A percentile compares a stretch with the other conserved stretches of the same genome.
Evolutionary conservation across 2,888 invertebrate genomes (phyloP).

Genomic region (Cantharis rustica): DNA sequence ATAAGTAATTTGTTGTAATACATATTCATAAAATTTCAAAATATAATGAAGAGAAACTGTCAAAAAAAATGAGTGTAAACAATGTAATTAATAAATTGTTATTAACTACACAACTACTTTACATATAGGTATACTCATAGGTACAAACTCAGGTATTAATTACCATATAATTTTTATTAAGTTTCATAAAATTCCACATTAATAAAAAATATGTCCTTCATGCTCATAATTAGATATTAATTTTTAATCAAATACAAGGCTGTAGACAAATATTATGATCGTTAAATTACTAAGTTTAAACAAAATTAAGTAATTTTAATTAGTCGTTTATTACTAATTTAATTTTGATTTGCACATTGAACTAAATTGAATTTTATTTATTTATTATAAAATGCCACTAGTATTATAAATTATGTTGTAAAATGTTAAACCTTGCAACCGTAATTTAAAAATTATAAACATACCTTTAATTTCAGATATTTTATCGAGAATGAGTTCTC

Average conservation of each 20-base stretch:
- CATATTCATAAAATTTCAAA: background rate
- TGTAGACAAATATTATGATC: background rate
- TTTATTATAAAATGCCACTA: background rate
- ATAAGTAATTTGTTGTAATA: background rate
- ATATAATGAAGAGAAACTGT: background rate
- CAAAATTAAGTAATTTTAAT: background rate
- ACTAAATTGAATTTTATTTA: background rate
- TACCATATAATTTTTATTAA: background rate
- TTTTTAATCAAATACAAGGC: background rate
- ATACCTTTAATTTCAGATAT: conserved; percentile 32
- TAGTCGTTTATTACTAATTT: background rate
- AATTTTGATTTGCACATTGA: background rate
- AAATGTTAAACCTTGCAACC: background rate
- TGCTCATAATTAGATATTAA: background rate
- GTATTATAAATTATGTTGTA: background rate
- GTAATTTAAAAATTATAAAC: background rate
- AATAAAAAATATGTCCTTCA: background rate
- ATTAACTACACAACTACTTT: background rate
- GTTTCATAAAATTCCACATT: background rate
- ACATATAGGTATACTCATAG: background rate
- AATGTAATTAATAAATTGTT: background rate
- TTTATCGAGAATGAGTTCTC: conserved; percentile 52
- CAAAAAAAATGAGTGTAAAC: background rate
- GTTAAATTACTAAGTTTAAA: background rate
- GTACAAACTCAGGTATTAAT: background rate